Conservation (phyloP, 2,113 vertebrate species). For the Bubalus kerabau region DNA sequence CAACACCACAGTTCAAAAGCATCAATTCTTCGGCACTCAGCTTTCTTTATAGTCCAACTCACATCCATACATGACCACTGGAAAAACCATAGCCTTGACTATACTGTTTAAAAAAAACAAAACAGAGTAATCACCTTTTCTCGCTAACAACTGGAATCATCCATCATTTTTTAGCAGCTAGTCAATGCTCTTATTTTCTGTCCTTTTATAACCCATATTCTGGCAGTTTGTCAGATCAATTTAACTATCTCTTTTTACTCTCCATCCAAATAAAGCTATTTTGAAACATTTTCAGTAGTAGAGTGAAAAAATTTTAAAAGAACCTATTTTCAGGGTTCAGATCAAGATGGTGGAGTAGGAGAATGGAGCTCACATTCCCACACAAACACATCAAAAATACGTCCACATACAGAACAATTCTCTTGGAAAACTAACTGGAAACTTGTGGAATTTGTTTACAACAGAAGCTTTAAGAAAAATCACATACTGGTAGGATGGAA, state of each 20-base stretch:
- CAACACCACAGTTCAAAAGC: background rate
- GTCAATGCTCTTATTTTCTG: background rate
- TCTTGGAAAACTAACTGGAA: background rate
- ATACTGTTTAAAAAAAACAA: background rate
- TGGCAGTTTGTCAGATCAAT: background rate
- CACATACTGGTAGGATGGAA: background rate
- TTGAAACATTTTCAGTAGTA: background rate
- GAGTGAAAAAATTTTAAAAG: background rate
- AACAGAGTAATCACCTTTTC: background rate
- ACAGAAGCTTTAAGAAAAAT: background rate
- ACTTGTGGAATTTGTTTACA: background rate
- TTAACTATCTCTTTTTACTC: background rate
- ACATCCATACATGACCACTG: background rate
- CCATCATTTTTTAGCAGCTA: background rate
- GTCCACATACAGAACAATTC: background rate
- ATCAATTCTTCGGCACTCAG: background rate
- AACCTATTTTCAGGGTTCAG: background rate
- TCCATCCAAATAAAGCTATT: background rate
- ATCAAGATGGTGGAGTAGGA: background rate
- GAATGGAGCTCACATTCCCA: background rate
- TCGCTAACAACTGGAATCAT: background rate
- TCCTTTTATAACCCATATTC: background rate
- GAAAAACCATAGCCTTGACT: background rate
- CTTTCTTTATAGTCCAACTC: background rate
- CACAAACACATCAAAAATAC: background rate